phyloP scores from a whole-genome alignment of 2,888 invertebrate genomes.

The Helobdella robusta region DNA sequence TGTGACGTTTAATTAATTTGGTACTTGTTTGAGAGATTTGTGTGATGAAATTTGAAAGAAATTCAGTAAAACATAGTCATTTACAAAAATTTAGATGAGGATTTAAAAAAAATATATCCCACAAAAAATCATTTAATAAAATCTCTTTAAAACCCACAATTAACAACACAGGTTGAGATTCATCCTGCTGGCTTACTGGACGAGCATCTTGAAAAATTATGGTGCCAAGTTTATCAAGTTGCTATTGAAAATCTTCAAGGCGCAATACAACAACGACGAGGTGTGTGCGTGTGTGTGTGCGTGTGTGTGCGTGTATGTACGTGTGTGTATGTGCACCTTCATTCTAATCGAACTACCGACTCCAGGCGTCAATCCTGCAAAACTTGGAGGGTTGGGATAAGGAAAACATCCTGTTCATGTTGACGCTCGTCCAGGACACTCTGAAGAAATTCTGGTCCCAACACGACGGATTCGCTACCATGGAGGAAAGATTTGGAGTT shows the following conservation, averaged over 20 bases:
- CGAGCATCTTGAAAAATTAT: conserved; percentile 43
- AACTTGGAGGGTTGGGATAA: conserved; percentile 37
- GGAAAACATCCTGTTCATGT: conserved; percentile 39
- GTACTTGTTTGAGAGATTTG: neutral
- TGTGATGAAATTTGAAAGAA: neutral
- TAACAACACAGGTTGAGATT: conserved; percentile 37
- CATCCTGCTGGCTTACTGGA: conserved; percentile 46
- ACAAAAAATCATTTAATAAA: too few relatives aligned
- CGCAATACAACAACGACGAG: conserved; percentile 44
- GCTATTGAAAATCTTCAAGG: conserved; percentile 44
- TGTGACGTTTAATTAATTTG: neutral
- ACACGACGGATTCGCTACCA: conserved; percentile 43
- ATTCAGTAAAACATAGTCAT: too few relatives aligned
- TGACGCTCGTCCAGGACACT: conserved; percentile 41
- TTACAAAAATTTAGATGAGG: too few relatives aligned
- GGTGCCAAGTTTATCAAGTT: conserved; percentile 46
- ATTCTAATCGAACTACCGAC: neutral
- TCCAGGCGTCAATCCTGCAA: conserved; percentile 40
- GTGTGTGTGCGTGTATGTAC: neutral
- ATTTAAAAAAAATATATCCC: too few relatives aligned
- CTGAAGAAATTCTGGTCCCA: conserved; percentile 41
- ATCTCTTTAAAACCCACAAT: neutral
- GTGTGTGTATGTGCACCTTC: neutral
- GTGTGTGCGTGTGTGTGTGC: conserved; percentile 32
- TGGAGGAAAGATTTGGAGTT: conserved; percentile 43